Percentiles rank a stretch among this genome's conserved stretches.
These are phyloP conservation scores for Petrocephalus microphthalmus DNA, from an alignment of 2,113 vertebrate species.

Conservation along the genomic window DNA sequence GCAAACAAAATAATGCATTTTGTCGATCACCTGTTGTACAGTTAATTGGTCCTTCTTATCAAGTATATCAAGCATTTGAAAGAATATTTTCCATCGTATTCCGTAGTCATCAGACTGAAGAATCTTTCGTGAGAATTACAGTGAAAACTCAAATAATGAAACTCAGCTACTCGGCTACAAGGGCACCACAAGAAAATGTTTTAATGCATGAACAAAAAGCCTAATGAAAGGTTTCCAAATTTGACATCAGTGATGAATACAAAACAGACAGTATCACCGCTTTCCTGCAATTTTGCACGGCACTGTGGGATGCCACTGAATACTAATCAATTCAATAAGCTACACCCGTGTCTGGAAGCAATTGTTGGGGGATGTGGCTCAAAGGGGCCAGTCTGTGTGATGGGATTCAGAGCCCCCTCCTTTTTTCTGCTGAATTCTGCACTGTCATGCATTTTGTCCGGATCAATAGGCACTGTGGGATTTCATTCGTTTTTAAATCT, in stretches of 20 bases:
- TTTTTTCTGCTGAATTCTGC: not conserved
- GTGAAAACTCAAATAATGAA: not conserved
- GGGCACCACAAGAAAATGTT: not conserved
- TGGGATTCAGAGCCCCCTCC: not conserved
- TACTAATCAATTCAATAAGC: constrained; percentile 4
- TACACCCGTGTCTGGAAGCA: not conserved
- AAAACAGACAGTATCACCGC: not conserved
- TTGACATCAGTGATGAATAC: not conserved
- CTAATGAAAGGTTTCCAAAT: constrained; percentile 2
- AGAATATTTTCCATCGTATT: not conserved
- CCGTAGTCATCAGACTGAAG: not conserved
- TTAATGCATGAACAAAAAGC: not conserved
- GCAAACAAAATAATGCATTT: not conserved
- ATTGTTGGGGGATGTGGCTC: not conserved
- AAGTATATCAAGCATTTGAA: not conserved
- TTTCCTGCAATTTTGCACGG: not conserved
- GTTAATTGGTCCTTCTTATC: too few species aligned
- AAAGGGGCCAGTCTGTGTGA: not conserved
- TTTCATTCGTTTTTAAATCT: not conserved
- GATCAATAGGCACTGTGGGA: constrained; percentile 5
- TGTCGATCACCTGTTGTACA: not conserved
- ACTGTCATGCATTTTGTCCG: not conserved
- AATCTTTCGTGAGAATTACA: not conserved
- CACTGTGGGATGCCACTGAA: constrained; percentile 4
- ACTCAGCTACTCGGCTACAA: not conserved